phyloP scores from a whole-genome alignment of 2,113 vertebrate species.

The Nyctibius bracteatus region DNA sequence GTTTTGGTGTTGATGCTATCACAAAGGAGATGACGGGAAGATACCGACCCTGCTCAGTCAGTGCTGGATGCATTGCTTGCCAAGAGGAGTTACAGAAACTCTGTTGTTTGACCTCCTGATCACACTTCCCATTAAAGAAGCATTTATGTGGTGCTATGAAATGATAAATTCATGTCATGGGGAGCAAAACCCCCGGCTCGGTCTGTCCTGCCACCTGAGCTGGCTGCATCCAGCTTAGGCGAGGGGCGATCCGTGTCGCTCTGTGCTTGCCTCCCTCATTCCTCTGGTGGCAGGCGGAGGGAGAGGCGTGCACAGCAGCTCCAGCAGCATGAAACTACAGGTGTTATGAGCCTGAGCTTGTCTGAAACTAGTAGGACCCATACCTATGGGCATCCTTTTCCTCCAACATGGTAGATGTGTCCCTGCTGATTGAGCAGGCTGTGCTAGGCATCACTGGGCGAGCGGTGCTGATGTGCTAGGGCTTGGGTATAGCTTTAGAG shows the following conservation, averaged over 20 bases:
- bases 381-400: not conserved
- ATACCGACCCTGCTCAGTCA: not conserved
- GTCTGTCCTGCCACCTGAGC: not conserved
- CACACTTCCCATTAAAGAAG: not conserved
- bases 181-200: rapidly evolving
- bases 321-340: rapidly evolving
- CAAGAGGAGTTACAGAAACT: not conserved
- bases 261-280: not conserved
- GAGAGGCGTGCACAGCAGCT: not conserved
- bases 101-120: not conserved
- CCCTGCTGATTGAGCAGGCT: not conserved
- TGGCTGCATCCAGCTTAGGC: rapidly evolving
- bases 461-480: not conserved
- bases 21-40: not conserved
- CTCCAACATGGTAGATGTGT: rapidly evolving
- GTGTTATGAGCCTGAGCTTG: not conserved
- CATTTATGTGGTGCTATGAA: not conserved
- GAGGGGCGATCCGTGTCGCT: rapidly evolving
- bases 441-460: rapidly evolving
- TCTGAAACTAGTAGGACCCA: not conserved
- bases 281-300: not conserved
- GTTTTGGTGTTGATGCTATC: not conserved
- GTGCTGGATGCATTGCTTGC: not conserved
- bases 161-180: too few species aligned
- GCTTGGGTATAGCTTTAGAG: rapidly evolving